phyloP scores from a whole-genome alignment of 2,797 vertebrate genomes.

The Cirrhinus mrigala region DNA sequence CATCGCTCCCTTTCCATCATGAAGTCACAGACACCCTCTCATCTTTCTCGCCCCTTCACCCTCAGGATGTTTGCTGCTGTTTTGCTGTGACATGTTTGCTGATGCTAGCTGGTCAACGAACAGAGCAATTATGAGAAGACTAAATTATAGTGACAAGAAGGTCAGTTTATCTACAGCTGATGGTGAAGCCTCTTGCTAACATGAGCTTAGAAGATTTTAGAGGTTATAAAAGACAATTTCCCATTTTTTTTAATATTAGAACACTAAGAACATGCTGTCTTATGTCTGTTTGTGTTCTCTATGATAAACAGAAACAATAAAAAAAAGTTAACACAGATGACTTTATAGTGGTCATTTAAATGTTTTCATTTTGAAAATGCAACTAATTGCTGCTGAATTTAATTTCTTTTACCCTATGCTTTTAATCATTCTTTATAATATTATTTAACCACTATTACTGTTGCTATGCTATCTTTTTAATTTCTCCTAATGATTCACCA shows the following conservation, averaged over 20 bases:
- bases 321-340: too few relatives aligned
- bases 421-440: background rate
- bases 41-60: slow-evolving; percentile 30
- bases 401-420: background rate
- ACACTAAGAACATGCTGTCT: background rate
- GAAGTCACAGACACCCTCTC: slow-evolving; percentile 25
- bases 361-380: too few relatives aligned
- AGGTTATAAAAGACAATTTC: background rate
- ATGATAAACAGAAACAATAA: too few relatives aligned
- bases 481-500: background rate
- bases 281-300: background rate
- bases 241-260: background rate
- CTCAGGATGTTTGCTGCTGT: background rate
- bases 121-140: slow-evolving; percentile 11
- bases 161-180: slow-evolving; percentile 19
- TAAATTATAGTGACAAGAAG: slow-evolving; percentile 36
- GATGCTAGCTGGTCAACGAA: slow-evolving; percentile 12
- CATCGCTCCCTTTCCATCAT: slow-evolving; percentile 10
- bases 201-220: background rate
- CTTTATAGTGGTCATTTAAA: too few relatives aligned
- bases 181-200: background rate
- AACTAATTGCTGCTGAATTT: too few relatives aligned
- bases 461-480: background rate
- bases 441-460: background rate
- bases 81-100: slow-evolving; percentile 30